phyloP scores from a whole-genome alignment of 2,113 vertebrate species.

The Atrichornis clamosus region DNA sequence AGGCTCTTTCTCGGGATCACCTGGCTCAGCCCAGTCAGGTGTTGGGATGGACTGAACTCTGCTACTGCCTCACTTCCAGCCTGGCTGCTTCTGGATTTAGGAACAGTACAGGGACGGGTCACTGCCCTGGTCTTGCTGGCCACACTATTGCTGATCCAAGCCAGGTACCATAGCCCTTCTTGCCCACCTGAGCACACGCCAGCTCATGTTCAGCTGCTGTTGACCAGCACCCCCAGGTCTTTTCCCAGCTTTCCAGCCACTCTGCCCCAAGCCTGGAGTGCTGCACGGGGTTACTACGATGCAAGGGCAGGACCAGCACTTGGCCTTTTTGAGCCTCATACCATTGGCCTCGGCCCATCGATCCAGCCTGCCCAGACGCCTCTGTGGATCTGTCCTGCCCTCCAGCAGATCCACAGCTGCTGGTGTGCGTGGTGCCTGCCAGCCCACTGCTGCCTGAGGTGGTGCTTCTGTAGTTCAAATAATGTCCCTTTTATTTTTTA shows the following conservation, averaged over 20 bases:
- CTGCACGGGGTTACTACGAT: background rate
- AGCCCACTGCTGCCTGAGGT: background rate
- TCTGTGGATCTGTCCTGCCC: background rate
- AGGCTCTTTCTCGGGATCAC: background rate
- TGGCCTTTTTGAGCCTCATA: background rate
- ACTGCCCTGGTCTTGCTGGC: background rate
- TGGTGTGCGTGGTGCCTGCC: background rate
- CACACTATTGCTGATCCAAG: background rate
- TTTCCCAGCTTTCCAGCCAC: background rate
- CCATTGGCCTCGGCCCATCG: background rate
- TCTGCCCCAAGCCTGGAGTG: background rate
- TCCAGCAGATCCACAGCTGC: background rate
- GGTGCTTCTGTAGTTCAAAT: background rate
- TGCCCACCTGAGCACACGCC: background rate
- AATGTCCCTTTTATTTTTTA: background rate
- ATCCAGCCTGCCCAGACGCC: background rate
- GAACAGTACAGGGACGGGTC: background rate
- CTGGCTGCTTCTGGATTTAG: background rate
- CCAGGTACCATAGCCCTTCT: background rate
- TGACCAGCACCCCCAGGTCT: background rate
- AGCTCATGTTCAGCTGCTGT: background rate
- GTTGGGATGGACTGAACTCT: background rate
- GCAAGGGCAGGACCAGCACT: background rate
- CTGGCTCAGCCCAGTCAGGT: rapidly evolving
- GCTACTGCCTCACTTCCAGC: background rate